Base-by-base conservation (phyloP, 2,888 invertebrate species). In the Artemia sinica region DNA sequence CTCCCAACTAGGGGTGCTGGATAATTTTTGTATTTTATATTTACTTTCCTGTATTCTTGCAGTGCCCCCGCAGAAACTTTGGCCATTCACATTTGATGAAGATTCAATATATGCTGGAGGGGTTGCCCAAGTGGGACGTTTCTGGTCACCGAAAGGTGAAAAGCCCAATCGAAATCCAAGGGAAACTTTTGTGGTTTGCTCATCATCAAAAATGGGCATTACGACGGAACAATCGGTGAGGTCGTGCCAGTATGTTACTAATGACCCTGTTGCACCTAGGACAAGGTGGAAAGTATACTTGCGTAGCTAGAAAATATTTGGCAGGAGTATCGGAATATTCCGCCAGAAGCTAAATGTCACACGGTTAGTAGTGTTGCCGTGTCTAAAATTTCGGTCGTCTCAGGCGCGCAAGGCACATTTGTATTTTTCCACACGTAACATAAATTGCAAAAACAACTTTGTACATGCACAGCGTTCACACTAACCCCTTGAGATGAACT, bases 91-190 rank as follows among this genome's bases (percentile, higher is more conserved):
- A 75, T 86, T 88, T 74, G 87, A 86, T 71, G 87, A 87, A 68
- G 86, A 87, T 73, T 82, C 87, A 69, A 84, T 87, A 66, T 87
- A 88, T 75, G 86, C 86, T 70, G 89, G 88, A 8, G 88, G 89
- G 72, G 83, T 85, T 72, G 85, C 86, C 58, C 87, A 87, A 70
- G 82, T 86, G n/a, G n/a, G 6, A 83, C 83, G 68, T 89, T 89
- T 77, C 83, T 84, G 58, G 86, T 86, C 49, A 83, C 82, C 73
- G 86, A n/a, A 87, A 77, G 89, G 90, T 50, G 90, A n/a, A 91
- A 77, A 78, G 85, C 72, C 90, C 90, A 12, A 80, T 91, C 70
- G 82, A 83, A 73, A 86, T 91, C 71, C 81, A 82, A 67, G 90
- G 89, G 89, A n/a, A 83, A 83, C 67, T 85, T 87, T 74, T 85